Evolutionary conservation across 2,113 vertebrate species (phyloP), one percentile per base, ranked within the genome.

Genomic region (Rhinichthys klamathensis): DNA sequence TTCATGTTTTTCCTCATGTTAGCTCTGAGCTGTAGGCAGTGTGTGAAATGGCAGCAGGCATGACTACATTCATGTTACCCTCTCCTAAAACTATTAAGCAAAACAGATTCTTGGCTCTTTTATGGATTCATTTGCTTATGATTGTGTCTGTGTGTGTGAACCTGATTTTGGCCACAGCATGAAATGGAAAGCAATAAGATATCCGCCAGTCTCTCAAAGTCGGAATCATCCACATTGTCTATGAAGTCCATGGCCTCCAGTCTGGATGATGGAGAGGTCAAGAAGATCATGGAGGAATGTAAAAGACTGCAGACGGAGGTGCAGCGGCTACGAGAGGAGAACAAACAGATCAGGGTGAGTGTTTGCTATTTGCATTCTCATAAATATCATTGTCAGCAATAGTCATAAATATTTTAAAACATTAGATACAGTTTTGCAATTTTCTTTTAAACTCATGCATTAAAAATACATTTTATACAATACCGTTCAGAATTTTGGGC

Each of bases 251-350:
- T 96, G 95, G 96, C 95, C 90, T 96, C 97, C 90, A 95, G 96
- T 90, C 92, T 98, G 86, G 98, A 99, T 88, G 97, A 99, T 58
- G 90, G 93, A 2, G 98, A 99, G 92, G 96, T 97, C 79, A 98
- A 97, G 95, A 99, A 96, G 94, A 94, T 99, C 92, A 96, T 97
- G 97, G 98, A 99, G 84, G 97, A 99, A 70, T 98, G 97, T 90
- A 97, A 96, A 96, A 95, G 96, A 94, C 95, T 99, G 94, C 97
- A 99, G 91, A 93, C 95, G 83, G 97, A 99, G 91, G 95, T 99
- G 82, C 98, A 99, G 92, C 95, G 98, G 94, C 96, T 99, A 93
- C 95, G 97, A 91, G 98, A 99, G 93, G 98, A 99, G 95, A 98
- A 97, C 96, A 97, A 95, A 95, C 97, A 97, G 85, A 96, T 98